Evolutionary conservation across 2,888 invertebrate species (phyloP).

Genomic region (Lepetodrilus schrolli): DNA sequence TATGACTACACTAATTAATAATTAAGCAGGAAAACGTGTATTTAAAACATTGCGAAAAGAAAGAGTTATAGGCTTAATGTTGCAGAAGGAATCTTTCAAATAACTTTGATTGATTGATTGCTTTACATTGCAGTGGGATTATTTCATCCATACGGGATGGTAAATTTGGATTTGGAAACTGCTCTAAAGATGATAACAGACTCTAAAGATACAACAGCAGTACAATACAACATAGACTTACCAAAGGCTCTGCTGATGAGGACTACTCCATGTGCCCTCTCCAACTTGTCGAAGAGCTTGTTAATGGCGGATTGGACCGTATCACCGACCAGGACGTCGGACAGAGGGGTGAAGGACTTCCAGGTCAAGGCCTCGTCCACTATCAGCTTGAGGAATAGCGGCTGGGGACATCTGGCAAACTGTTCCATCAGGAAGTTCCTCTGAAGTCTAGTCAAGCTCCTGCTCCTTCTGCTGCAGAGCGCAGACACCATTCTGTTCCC

Average conservation of each 20-base stretch:
- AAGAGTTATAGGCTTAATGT: too few relatives aligned
- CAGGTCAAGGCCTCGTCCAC: slow-evolving; percentile 57
- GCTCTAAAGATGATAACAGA: too few relatives aligned
- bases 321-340: slow-evolving; percentile 44
- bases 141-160: too few relatives aligned
- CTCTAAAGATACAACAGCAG: too few relatives aligned
- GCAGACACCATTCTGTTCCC: slow-evolving; percentile 49
- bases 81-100: too few relatives aligned
- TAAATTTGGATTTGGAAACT: too few relatives aligned
- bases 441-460: slow-evolving; percentile 56
- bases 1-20: too few relatives aligned
- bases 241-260: slow-evolving; percentile 59
- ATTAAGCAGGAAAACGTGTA: too few relatives aligned
- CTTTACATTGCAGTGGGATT: too few relatives aligned
- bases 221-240: too few relatives aligned
- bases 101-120: too few relatives aligned
- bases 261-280: slow-evolving; percentile 57
- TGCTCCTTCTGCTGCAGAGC: slow-evolving; percentile 37
- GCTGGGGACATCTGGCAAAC: slow-evolving; percentile 49
- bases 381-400: slow-evolving; percentile 62
- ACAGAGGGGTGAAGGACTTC: slow-evolving; percentile 55
- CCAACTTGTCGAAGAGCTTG: slow-evolving; percentile 56
- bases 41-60: too few relatives aligned
- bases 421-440: slow-evolving; percentile 49
- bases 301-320: slow-evolving; percentile 55